phyloP scores from a whole-genome alignment of 2,888 invertebrate genomes.

The Drosophila prolongata region DNA sequence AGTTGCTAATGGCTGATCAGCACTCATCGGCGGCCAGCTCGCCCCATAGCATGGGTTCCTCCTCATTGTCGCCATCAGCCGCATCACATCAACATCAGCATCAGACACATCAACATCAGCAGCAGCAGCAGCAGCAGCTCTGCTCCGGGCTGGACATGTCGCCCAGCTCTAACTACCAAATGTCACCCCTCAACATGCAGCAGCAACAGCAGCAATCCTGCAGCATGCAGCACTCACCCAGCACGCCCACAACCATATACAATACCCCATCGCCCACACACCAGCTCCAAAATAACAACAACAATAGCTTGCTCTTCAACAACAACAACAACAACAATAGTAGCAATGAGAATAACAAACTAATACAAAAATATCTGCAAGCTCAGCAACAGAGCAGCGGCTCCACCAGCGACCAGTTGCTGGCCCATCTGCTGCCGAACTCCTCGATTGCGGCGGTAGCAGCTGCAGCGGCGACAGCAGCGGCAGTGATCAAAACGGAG shows the following conservation, averaged over 20 bases:
- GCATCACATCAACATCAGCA: conserved; percentile 51
- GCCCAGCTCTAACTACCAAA: conserved; percentile 68
- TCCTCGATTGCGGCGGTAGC: conserved; percentile 65
- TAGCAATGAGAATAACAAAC: conserved; percentile 67
- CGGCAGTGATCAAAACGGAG: conserved; percentile 64
- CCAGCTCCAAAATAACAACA: conserved; percentile 63
- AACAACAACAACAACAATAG: conserved; percentile 69
- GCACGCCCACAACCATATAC: conserved; percentile 69
- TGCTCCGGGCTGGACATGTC: conserved; percentile 72
- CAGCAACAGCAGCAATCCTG: conserved; percentile 63
- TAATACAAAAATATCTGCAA: conserved; percentile 82
- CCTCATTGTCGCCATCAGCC: conserved; percentile 68
- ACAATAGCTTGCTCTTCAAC: conserved; percentile 64
- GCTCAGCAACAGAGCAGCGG: conserved; percentile 73
- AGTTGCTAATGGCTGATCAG: conserved; percentile 52
- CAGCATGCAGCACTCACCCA: conserved; percentile 72
- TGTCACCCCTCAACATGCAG: conserved; percentile 77
- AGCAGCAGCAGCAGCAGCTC: conserved; percentile 62
- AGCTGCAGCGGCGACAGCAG: conserved; percentile 56
- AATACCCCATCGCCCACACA: conserved; percentile 80
- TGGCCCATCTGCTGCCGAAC: conserved; percentile 74
- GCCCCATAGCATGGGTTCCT: conserved; percentile 70
- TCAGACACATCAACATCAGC: conserved; percentile 37
- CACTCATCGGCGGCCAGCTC: conserved; percentile 65
- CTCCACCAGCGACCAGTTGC: conserved; percentile 60